phyloP scores from a whole-genome alignment of 2,113 vertebrate genomes.

The Neopipo cinnamomea region DNA sequence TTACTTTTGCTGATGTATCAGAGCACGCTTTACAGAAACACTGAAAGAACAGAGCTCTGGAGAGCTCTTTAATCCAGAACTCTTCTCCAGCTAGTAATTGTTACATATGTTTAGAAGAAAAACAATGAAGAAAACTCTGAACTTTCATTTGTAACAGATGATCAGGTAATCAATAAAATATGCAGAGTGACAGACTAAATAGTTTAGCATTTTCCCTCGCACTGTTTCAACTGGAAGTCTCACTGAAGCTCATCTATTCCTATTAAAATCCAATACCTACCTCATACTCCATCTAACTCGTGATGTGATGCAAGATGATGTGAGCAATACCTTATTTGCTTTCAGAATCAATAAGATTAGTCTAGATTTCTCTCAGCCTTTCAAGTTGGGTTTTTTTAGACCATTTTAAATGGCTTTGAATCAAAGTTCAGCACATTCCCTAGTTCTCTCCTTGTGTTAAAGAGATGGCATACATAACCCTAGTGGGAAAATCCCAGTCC shows the following conservation, averaged over 20 bases:
- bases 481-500: neutral
- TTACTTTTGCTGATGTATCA: neutral
- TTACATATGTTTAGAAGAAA: neutral
- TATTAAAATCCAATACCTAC: neutral
- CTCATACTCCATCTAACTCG: neutral
- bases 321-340: neutral
- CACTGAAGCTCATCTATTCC: neutral
- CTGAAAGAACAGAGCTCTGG: neutral
- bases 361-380: neutral
- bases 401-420: neutral
- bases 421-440: neutral
- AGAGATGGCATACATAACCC: neutral
- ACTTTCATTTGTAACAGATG: neutral
- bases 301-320: neutral
- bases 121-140: neutral
- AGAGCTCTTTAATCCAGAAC: neutral
- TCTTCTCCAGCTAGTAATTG: neutral
- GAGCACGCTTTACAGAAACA: neutral
- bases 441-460: neutral
- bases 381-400: neutral
- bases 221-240: neutral
- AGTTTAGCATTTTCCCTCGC: neutral
- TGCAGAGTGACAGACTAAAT: neutral
- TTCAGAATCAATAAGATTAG: constrained; percentile 23
- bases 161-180: neutral